Base-by-base conservation (phyloP, 2,888 invertebrate species). In the Cantharis rustica region DNA sequence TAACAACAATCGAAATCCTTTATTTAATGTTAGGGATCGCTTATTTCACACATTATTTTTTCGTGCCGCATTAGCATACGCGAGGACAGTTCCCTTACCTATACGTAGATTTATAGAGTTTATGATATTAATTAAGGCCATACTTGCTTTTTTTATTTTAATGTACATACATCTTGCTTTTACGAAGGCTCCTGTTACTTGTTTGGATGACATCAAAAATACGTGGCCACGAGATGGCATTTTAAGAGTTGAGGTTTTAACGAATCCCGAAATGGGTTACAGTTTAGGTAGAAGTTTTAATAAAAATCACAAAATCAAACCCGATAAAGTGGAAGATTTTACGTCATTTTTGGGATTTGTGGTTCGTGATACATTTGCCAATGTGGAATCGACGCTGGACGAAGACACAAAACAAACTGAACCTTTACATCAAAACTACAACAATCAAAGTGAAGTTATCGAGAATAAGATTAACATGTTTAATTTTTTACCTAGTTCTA, bases 221-320 rank as follows among this genome's bases (percentile, higher is more conserved):
- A 93, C 94, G 11, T 99, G 99, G 99, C 98, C 99, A 0, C 90
- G 96, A 78, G 96, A 98, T 88, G 99, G 99, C 4, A 96, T 99
- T 81, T 90, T 99, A 16, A 90, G 98, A 79, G 96, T 98, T 13
- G 98, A 98, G 89, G 96, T 98, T 83, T 88, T 95, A 73, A 89
- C 92, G 80, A 93, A 93, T 86, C 91, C 92, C 13, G 91, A 90
- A 3, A 91, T 93, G 73, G 94, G 94, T 87, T 96, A 96, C 85
- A 93, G 92, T 80, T 92, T 96, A 84, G 93, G 94, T 86, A 93
- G 95, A 82, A 95, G 95, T 82, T 96, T 96, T 88, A 94, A 94
- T 16, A 95, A 95, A 86, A 95, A 96, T 85, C 92, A 92, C 78
- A 93, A 92, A 85, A 84, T 95, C 75, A 91, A 92, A 82, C 93